phyloP scores from a whole-genome alignment of 2,797 vertebrate genomes.

The Salarias fasciatus region DNA sequence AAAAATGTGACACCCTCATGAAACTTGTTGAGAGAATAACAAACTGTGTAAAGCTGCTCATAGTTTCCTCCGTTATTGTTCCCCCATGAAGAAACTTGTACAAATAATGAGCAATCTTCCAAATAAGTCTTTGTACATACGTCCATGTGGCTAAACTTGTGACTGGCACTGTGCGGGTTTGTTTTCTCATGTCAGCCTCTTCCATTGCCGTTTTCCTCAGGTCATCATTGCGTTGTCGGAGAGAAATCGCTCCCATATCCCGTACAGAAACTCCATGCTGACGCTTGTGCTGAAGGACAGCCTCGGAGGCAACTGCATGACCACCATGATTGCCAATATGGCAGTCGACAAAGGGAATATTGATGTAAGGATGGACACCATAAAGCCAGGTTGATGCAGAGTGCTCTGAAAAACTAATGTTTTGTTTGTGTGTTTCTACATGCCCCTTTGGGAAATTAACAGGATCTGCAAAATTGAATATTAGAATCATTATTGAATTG shows the following conservation, averaged over 20 bases:
- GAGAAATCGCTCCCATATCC: slow-evolving; percentile 92
- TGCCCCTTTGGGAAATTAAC: too few relatives aligned
- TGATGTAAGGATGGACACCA: slow-evolving; percentile 78
- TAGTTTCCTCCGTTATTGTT: background rate
- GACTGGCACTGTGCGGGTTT: too few relatives aligned
- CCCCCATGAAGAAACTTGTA: background rate
- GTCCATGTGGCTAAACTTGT: background rate
- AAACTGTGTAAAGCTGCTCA: background rate
- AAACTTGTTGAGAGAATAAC: background rate
- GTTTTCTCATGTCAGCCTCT: background rate
- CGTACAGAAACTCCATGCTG: slow-evolving; percentile 98
- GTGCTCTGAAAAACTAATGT: too few relatives aligned
- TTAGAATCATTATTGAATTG: too few relatives aligned
- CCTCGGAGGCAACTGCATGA: slow-evolving; percentile 97
- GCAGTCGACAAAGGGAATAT: slow-evolving; percentile 90
- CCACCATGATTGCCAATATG: slow-evolving; percentile 94
- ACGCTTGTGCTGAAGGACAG: slow-evolving; percentile 97
- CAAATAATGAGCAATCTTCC: background rate
- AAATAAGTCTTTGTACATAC: too few relatives aligned
- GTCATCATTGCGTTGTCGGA: slow-evolving; percentile 96
- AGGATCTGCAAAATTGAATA: too few relatives aligned
- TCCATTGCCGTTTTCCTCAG: slow-evolving; percentile 70
- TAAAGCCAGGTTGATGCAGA: too few relatives aligned
- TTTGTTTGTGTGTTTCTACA: too few relatives aligned
- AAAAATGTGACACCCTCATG: background rate